These are phyloP conservation scores for Chaetophractus vellerosus DNA, from an alignment of 2,797 vertebrate species.

Conservation along the genomic window DNA sequence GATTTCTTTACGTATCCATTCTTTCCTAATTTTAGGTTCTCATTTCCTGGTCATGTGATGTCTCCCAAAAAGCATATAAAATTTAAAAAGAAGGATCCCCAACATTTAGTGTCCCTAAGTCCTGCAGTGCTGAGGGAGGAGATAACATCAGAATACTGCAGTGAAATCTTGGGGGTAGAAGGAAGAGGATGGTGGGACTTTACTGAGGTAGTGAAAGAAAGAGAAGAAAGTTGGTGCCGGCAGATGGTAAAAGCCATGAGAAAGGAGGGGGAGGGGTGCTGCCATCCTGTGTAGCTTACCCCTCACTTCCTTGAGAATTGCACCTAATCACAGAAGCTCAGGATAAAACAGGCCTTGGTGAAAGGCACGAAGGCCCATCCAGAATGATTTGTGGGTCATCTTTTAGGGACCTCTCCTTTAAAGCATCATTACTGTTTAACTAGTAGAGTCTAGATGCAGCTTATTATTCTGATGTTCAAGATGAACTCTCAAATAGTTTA, in stretches of 20 bases:
- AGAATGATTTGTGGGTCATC: constrained; percentile 19
- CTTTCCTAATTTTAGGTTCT: constrained; percentile 45
- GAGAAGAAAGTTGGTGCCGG: background rate
- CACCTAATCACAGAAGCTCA: background rate
- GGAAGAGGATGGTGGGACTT: background rate
- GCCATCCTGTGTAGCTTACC: background rate
- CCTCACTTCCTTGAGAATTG: background rate
- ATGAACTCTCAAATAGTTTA: constrained; percentile 58
- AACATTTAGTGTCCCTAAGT: background rate
- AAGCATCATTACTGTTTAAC: background rate
- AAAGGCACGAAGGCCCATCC: background rate
- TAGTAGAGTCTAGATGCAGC: no score
- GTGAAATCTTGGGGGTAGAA: background rate
- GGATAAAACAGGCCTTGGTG: background rate
- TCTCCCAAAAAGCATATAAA: background rate
- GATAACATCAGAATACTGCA: background rate
- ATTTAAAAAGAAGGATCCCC: background rate
- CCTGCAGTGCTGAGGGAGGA: background rate
- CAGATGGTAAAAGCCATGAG: background rate
- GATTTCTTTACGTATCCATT: background rate
- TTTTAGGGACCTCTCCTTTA: background rate
- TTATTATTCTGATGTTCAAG: constrained; percentile 39
- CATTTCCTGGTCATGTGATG: constrained; percentile 46
- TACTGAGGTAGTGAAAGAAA: background rate
- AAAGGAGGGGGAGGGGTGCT: background rate